These are phyloP conservation scores for Notothenia rossii DNA, from an alignment of 2,113 vertebrate genomes.

Conservation along the genomic window DNA sequence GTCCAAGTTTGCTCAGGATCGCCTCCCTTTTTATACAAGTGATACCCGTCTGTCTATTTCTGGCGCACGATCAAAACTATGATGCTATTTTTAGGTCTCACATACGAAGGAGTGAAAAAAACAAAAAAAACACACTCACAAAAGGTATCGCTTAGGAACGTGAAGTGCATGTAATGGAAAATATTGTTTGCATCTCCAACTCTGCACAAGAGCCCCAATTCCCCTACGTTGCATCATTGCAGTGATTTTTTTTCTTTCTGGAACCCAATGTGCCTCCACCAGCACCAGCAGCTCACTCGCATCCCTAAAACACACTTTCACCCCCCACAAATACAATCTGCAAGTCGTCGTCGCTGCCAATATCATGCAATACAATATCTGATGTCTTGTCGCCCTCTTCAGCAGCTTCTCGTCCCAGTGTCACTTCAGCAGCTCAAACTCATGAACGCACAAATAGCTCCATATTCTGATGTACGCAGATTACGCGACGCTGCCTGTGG, in stretches of 20 bases:
- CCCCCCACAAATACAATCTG: conserved; percentile 41
- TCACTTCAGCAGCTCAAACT: conserved; percentile 79
- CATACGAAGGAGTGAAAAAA: conserved; percentile 76
- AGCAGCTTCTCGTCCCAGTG: conserved; percentile 60
- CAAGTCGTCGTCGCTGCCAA: conserved; percentile 59
- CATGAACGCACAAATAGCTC: conserved; percentile 59
- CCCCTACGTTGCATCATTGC: conserved; percentile 87
- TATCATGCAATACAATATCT: conserved; percentile 52
- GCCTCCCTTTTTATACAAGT: conserved; percentile 96
- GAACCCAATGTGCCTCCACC: conserved; percentile 72
- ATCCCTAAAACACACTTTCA: conserved; percentile 77
- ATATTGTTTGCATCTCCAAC: conserved; percentile 84
- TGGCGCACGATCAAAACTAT: conserved; percentile 96
- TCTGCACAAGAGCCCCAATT: conserved; percentile 82
- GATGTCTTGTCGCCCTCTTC: conserved; percentile 71
- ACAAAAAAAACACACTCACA: conserved; percentile 87
- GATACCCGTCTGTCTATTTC: conserved; percentile 98
- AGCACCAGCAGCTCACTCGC: conserved; percentile 70
- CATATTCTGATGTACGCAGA: conserved; percentile 56
- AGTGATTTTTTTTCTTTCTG: conserved; percentile 77
- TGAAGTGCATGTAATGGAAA: conserved; percentile 91
- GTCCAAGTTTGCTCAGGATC: conserved; percentile 94
- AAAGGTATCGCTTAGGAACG: conserved; percentile 92
- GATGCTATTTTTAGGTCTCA: conserved; percentile 99
- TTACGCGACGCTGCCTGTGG: conserved; percentile 29